Percentiles rank a stretch among this genome's conserved stretches.
phyloP scores from a whole-genome alignment of 1,140 invertebrate species.

The Lasioglossum albipes region DNA sequence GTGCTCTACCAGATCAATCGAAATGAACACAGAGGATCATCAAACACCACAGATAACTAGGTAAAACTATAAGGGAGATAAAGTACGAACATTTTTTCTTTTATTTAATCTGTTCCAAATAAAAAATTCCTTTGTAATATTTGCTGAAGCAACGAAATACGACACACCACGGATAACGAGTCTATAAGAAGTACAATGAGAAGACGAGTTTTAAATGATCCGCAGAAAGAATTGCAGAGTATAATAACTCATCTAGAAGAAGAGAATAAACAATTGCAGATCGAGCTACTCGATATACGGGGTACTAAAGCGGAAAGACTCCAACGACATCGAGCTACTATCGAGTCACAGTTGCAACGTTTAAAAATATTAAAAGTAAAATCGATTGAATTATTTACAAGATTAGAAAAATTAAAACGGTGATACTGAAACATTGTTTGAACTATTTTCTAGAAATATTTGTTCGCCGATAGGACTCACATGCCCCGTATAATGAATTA shows the following conservation, averaged over 20 bases:
- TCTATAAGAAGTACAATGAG: slow-evolving; percentile 72
- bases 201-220: slow-evolving; percentile 74
- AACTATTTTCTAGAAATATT: slow-evolving; percentile 70
- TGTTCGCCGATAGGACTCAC: slow-evolving; percentile 70
- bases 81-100: neutral
- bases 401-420: slow-evolving; percentile 1
- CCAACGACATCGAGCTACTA: slow-evolving; percentile 74
- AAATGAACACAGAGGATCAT: slow-evolving; percentile 66
- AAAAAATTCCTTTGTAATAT: slow-evolving; percentile 4
- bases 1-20: slow-evolving; percentile 70
- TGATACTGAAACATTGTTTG: slow-evolving; percentile 22
- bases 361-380: slow-evolving; percentile 79
- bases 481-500: slow-evolving; percentile 65
- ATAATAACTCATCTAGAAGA: slow-evolving; percentile 81
- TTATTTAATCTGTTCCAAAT: slow-evolving; percentile 1
- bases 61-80: slow-evolving; percentile 19
- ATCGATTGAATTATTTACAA: slow-evolving; percentile 9
- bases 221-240: slow-evolving; percentile 80
- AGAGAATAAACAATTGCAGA: slow-evolving; percentile 78
- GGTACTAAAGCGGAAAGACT: slow-evolving; percentile 74
- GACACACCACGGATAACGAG: slow-evolving; percentile 57
- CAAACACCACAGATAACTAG: slow-evolving; percentile 59
- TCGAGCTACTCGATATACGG: slow-evolving; percentile 74
- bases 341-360: slow-evolving; percentile 79
- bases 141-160: slow-evolving; percentile 65